phyloP scores from a whole-genome alignment of 2,113 vertebrate species.

The Grammomys surdaster region DNA sequence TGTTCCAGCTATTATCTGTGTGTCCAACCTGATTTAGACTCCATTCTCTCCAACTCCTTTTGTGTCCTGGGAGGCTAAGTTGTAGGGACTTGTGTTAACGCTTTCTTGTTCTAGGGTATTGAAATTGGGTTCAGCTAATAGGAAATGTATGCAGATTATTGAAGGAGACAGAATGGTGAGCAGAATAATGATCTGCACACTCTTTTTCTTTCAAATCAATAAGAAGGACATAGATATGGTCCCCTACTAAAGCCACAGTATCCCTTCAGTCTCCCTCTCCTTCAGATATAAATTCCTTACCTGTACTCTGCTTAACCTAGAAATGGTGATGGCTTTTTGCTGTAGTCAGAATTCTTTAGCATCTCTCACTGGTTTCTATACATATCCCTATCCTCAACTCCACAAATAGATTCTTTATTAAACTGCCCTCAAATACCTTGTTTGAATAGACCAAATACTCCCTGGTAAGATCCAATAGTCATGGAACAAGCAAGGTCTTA shows the following conservation, averaged over 20 bases:
- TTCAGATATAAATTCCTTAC: rapidly evolving
- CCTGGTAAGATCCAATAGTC: neutral
- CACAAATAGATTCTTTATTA: neutral
- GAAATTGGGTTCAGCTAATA: neutral
- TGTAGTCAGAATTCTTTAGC: rapidly evolving
- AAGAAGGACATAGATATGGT: rapidly evolving
- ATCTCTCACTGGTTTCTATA: neutral
- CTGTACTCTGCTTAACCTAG: neutral
- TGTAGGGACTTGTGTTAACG: neutral
- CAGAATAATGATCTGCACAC: neutral
- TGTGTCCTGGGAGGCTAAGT: neutral
- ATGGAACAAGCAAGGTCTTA: neutral
- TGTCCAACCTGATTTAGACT: neutral
- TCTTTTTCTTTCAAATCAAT: neutral
- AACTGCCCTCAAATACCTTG: neutral
- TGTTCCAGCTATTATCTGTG: too few species aligned
- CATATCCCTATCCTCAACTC: neutral
- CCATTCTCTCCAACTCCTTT: neutral
- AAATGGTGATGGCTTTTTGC: neutral
- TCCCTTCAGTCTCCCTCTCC: rapidly evolving
- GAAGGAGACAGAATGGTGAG: neutral
- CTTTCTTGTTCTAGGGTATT: neutral
- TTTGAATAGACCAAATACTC: neutral
- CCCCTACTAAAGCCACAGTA: neutral
- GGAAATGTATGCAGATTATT: neutral